Conservation (phyloP, 1,140 invertebrate genomes). For the Drosophila simulans region DNA sequence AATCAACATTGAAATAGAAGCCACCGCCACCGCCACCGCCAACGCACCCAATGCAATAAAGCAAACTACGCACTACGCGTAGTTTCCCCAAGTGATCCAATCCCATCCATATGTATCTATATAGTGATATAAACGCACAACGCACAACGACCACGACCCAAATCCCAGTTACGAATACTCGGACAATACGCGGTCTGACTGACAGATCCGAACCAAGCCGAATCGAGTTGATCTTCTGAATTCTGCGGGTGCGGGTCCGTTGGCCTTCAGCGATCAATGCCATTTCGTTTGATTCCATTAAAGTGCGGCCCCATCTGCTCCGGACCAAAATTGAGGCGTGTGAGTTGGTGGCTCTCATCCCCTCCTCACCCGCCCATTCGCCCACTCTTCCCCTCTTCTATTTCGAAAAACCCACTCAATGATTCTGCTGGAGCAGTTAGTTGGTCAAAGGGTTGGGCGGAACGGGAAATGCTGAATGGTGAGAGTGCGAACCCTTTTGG, state of each 20-base stretch:
- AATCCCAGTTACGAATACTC: constrained; percentile 51
- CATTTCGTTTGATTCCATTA: constrained; percentile 79
- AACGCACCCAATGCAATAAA: constrained; percentile 48
- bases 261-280: constrained; percentile 81
- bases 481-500: constrained; percentile 1
- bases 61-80: constrained; percentile 40
- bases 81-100: not conserved
- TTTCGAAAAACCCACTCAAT: not conserved
- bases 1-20: constrained; percentile 79
- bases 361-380: too few relatives aligned
- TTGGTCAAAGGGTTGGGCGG: not conserved
- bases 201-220: constrained; percentile 2
- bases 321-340: constrained; percentile 5
- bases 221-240: constrained; percentile 7
- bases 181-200: not conserved
- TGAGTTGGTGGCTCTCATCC: not conserved
- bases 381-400: not conserved
- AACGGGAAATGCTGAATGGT: not conserved
- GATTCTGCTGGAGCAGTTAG: not conserved
- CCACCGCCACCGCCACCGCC: constrained; percentile 50
- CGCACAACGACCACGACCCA: constrained; percentile 79
- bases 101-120: not conserved
- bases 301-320: constrained; percentile 63
- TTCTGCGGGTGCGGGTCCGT: constrained; percentile 23
- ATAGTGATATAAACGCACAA: constrained; percentile 13